Conservation (phyloP, 2,797 vertebrate species). For the Enteromius mattozi region DNA sequence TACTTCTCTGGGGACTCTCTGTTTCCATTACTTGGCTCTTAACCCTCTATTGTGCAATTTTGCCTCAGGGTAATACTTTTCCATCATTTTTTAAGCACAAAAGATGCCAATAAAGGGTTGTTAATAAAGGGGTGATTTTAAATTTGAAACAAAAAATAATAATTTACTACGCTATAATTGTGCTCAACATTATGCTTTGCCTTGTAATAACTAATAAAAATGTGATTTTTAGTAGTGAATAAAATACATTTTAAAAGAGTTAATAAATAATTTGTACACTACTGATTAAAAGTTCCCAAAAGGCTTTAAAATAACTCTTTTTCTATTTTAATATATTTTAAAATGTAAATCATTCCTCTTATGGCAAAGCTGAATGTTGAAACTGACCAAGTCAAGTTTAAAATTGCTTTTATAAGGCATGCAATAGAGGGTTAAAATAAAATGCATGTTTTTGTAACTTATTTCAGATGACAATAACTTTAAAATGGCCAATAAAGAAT, state of each 20-base stretch:
- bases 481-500: neutral
- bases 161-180: neutral
- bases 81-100: neutral
- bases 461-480: neutral
- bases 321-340: neutral
- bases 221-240: neutral
- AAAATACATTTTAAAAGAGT: neutral
- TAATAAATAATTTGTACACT: neutral
- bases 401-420: neutral
- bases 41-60: slow-evolving; percentile 10
- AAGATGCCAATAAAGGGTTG: neutral
- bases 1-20: neutral
- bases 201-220: too few species aligned
- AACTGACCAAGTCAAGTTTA: neutral
- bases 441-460: neutral
- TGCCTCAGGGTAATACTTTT: neutral
- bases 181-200: neutral
- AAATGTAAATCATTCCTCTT: neutral
- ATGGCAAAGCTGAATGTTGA: neutral
- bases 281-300: neutral
- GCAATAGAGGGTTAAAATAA: slow-evolving; percentile 28
- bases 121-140: neutral
- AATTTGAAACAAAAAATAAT: neutral
- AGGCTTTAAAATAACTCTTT: neutral
- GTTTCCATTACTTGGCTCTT: slow-evolving; percentile 9